Evolutionary conservation across 2,888 invertebrate genomes (phyloP), one percentile per base, ranked within the genome.

Genomic region (Eristalis arbustorum): DNA sequence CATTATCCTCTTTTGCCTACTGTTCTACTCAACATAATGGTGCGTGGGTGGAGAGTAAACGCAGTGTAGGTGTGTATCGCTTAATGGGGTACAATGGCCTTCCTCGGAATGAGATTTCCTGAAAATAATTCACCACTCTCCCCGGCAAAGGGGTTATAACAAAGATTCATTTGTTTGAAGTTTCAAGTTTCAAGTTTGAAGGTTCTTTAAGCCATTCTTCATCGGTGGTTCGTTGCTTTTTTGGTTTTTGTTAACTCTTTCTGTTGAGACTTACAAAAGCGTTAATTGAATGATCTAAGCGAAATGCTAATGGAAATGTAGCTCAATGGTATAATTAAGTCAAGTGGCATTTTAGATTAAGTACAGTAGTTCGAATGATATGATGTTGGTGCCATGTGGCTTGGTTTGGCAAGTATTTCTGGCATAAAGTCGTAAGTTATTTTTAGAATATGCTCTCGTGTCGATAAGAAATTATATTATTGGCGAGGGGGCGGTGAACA

Each of bases 1-100:
- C 75, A 84, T 84, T 84, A 84, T 84, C 84, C 71, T 84, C 79
- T 63, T 49, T 84, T 84, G 84, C 71, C 75, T 84, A 75, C 79
- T 79, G 79, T 79, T 79, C 75, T 72, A 63, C 75, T 79, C 79
- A 71, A 57, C 66, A 49, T 49, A 63, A 72, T 57, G 56, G 42
- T 75, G 56, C 73, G 74, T 79, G 63, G 77, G 84, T 56, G 68
- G 63, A 18, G 23, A 22, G 72, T 31, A 49, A 40, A 49, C 22
- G 13, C 49, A 57, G n/a, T 56, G 83, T 78, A 84, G 84, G 84
- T 79, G 79, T 79, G 74, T 78, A 62, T 49, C 31, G 66, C 74
- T 74, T 75, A 75, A 84, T 74, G 34, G 66, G 61, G 69, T 64
- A 74, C 73, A 68, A 79, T 62, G 79, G 79, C 79, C 66, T 71